Percentiles rank a stretch among this genome's conserved stretches.
Evolutionary conservation across 2,797 vertebrate species (phyloP).

Genomic region (Eulemur coronatus): DNA sequence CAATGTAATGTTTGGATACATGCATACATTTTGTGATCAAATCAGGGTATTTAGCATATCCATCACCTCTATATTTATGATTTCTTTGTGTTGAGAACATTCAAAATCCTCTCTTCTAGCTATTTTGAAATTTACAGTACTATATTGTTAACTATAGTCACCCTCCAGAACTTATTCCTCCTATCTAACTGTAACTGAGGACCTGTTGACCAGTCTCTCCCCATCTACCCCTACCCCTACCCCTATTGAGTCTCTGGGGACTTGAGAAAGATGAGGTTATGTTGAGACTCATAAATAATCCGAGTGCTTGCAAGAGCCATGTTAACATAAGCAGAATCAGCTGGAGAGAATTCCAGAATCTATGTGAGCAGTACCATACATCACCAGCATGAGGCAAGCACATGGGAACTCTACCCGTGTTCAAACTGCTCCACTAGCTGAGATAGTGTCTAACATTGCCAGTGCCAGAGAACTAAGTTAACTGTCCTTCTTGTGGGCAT

Average conservation of each 20-base stretch:
- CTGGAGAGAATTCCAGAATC: neutral
- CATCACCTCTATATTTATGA: neutral
- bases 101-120: neutral
- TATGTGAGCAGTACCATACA: no score
- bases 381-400: neutral
- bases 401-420: fast-evolving
- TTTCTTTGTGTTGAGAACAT: neutral
- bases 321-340: neutral
- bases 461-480: neutral
- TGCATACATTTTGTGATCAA: neutral
- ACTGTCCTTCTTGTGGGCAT: neutral
- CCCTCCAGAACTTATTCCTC: neutral
- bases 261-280: neutral
- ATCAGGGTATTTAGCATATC: neutral
- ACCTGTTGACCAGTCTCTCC: neutral
- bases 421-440: neutral
- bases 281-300: neutral
- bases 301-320: neutral
- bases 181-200: neutral
- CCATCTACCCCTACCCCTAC: neutral
- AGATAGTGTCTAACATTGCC: neutral
- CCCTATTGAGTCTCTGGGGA: neutral
- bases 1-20: neutral
- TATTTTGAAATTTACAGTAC: neutral
- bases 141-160: neutral